Base-by-base conservation (phyloP, 1,140 invertebrate species). In the Scylla paramamosain region DNA sequence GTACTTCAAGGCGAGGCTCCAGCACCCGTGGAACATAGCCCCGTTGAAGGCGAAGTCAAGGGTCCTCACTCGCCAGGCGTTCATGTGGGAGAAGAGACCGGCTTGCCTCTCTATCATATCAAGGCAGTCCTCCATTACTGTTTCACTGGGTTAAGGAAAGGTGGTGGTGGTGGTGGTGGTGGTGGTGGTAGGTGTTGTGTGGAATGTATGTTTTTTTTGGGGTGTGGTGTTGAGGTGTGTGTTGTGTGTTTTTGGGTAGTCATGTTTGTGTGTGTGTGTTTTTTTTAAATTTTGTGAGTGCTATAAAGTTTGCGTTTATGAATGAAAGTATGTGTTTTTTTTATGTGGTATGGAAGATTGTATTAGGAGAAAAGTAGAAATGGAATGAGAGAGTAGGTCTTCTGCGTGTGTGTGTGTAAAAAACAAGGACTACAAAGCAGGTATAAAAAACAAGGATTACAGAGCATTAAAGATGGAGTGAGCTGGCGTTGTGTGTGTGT, bases 11-110 rank as follows among this genome's bases (percentile, higher is more conserved):
- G 89, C 92, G 16, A 52, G 82, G 46, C 77, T 93, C 93, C 95
- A 96, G 31, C 92, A 93, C 10, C 94, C 95, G 0, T 86, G 87
- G 52, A 91, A 93, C 29, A 96, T 46, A 10, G 91, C 84, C 29
- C 83, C 93, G 94, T 96, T 93, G 92, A 96, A 94, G 25, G 93
- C 52, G 46, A 95, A 93, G 93, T 96, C 95, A 8, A 90, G 48
- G 7, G 92, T 94, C 48, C 90, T 93, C 25, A 96, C 93, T n/a
- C 93, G 46, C 94, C 94, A 96, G 14, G 90, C 95, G 86, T 96
- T 95, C 31, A 93, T 83, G 29, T 83, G 84, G 52, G 83, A 90
- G 29, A 96, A 92, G 31, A 92, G 25, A 20, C 45, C 83, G 28
- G 45, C 52, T n/a, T 96, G 95, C 52, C n/a, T 46, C 84, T 93